These are phyloP conservation scores for Hypomecis punctinalis DNA, from an alignment of 2,888 invertebrate genomes.

Conservation along the genomic window DNA sequence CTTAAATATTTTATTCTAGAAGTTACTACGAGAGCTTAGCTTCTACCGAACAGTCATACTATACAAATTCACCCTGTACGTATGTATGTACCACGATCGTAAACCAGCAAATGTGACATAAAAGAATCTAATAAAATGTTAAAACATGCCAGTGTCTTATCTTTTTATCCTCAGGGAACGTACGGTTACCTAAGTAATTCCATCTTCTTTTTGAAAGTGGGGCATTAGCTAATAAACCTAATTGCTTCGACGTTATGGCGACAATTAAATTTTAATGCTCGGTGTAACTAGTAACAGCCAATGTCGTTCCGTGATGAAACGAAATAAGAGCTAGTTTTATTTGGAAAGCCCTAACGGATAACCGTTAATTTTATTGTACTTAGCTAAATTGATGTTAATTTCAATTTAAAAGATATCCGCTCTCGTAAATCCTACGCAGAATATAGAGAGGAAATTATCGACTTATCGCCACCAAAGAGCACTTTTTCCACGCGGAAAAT, in stretches of 20 bases:
- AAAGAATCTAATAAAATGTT: slow-evolving; percentile 54
- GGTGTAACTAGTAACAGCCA: not conserved
- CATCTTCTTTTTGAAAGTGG: slow-evolving; percentile 27
- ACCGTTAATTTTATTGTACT: not conserved
- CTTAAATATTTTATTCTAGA: slow-evolving; percentile 44
- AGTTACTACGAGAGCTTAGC: slow-evolving; percentile 34
- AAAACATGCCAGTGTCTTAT: slow-evolving; percentile 45
- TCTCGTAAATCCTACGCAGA: not conserved
- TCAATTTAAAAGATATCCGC: not conserved
- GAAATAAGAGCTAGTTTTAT: not conserved
- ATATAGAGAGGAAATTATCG: slow-evolving; percentile 14
- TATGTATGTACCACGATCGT: slow-evolving; percentile 43
- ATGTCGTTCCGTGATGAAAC: not conserved
- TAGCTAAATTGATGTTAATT: not conserved
- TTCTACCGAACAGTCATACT: slow-evolving; percentile 29
- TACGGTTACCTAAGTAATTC: slow-evolving; percentile 30
- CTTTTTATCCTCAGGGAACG: slow-evolving; percentile 32
- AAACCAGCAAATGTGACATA: slow-evolving; percentile 53
- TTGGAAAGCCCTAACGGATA: not conserved
- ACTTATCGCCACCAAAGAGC: slow-evolving; percentile 11
- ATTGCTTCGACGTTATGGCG: slow-evolving; percentile 23
- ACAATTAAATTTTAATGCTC: slow-evolving; percentile 26
- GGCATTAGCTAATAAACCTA: slow-evolving; percentile 26
- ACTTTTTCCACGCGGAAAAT: slow-evolving; percentile 11
- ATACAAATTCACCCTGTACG: slow-evolving; percentile 33